A percentile compares a stretch with the other conserved stretches of the same genome.
Conservation (phyloP, 2,888 invertebrate species). For the Timema cristinae region DNA sequence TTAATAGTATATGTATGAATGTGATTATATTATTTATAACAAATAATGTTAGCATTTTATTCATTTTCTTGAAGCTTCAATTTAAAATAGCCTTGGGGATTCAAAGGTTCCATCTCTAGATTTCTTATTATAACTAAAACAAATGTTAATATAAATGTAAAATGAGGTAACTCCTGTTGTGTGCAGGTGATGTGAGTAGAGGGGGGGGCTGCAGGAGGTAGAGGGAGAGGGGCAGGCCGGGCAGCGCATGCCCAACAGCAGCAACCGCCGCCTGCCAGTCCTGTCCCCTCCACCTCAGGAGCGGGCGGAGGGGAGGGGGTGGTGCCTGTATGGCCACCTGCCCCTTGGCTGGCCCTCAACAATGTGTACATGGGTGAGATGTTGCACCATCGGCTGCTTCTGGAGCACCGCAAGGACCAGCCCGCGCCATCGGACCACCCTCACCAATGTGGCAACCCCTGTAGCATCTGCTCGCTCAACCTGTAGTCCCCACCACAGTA, state of each 20-base stretch:
- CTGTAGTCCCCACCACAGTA: conserved; percentile 28
- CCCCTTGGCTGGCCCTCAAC: conserved; percentile 36
- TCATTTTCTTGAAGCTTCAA: too few relatives aligned
- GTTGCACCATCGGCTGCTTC: conserved; percentile 35
- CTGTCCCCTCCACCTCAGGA: conserved; percentile 25
- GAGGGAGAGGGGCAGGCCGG: conserved; percentile 30
- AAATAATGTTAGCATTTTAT: too few relatives aligned
- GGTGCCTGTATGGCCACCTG: conserved; percentile 30
- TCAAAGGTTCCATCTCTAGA: too few relatives aligned
- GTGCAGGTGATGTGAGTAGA: conserved; percentile 52
- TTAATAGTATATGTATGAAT: too few relatives aligned
- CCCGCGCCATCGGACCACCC: conserved; percentile 20
- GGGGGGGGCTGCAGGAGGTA: conserved; percentile 45
- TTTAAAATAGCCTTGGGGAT: too few relatives aligned
- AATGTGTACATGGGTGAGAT: conserved; percentile 35
- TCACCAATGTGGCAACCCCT: conserved; percentile 34
- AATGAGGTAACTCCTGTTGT: conserved; percentile 32
- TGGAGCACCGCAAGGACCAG: conserved; percentile 30
- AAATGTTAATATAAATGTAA: conserved; percentile 34
- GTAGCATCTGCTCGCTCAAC: conserved; percentile 39
- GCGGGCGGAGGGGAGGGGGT: conserved; percentile 21
- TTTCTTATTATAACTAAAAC: too few relatives aligned
- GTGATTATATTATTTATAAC: too few relatives aligned
- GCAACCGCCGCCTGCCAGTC: conserved; percentile 22
- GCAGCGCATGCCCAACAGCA: conserved; percentile 22